Base-by-base conservation (phyloP, 2,888 invertebrate species). In the Acronicta leporina region DNA sequence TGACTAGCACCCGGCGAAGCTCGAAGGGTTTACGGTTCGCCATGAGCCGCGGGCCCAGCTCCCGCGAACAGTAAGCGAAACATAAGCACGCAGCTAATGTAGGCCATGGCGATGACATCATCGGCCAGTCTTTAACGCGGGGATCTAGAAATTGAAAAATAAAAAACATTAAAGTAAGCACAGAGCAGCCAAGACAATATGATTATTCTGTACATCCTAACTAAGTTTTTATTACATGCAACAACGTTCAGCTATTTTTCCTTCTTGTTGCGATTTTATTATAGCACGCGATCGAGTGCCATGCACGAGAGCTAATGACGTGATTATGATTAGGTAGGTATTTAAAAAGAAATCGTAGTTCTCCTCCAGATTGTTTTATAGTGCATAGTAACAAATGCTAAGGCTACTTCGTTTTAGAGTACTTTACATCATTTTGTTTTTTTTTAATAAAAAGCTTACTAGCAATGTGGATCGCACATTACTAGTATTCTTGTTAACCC, bases 91-190 rank as follows among this genome's bases (percentile, higher is more conserved):
- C 96, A 56, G 96, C 94, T 55, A 98, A 86, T 71, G 98, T 98
- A 47, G 98, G 98, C 85, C 97, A 95, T 15, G 98, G 98, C 64
- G 97, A 97, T 80, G 97, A 96, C 97, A 98, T 97, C 96, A 99
- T 96, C 67, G 97, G 95, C 97, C 98, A 98, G 85, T 96, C 96
- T 82, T 96, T 97, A 54, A 98, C 98, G 74, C 99, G 96, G 44
- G 97, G 97, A 96, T 99, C 99, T 98, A 94, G 30, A 95, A 95
- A 71, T 71, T 61, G 63, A 55, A 48, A 66, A 55, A 53, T 42
- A 11, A 45, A n/a, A 41, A 14, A 47, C 11, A 44, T 52, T 44
- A 52, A 45, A 52, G 48, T 33, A 33, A 33, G 33, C 11, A 11
- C 10, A 1, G 4, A 10, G 10, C 10, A 42, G 11, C n/a, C 27